Evolutionary conservation across 2,797 vertebrate genomes (phyloP).

Genomic region (Sibirionetta formosa): DNA sequence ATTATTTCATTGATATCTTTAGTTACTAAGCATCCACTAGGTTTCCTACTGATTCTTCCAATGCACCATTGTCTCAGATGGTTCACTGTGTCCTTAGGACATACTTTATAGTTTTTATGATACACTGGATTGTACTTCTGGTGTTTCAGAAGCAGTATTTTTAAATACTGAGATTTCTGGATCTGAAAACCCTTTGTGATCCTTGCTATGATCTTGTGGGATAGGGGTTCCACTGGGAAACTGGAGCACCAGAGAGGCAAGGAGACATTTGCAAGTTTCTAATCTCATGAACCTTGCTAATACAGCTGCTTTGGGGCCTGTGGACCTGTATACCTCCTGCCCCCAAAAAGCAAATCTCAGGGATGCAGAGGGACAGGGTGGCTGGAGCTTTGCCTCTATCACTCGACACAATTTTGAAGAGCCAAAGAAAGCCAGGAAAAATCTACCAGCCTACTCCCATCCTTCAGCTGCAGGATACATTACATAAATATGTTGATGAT

Average conservation of each 20-base stretch:
- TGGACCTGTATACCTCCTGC: neutral
- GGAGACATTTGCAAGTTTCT: neutral
- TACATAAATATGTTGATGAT: neutral
- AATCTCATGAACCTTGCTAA: neutral
- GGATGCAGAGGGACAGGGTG: accelerated
- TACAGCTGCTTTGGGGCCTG: accelerated
- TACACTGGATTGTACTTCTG: neutral
- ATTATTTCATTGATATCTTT: neutral
- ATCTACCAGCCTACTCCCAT: neutral
- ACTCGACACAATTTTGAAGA: neutral
- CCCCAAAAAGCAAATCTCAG: neutral
- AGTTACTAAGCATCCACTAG: neutral
- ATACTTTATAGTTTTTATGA: neutral
- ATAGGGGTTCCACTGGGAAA: neutral
- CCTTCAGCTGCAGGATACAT: neutral
- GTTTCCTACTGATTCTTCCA: neutral
- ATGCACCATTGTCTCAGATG: neutral
- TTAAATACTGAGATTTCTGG: neutral
- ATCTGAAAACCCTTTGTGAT: neutral
- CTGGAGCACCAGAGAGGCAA: neutral
- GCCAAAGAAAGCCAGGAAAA: neutral
- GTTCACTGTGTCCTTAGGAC: neutral
- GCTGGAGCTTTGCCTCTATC: neutral
- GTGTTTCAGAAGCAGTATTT: neutral
- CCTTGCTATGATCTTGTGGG: accelerated